Conservation (phyloP, 2,888 invertebrate species). For the Lasiommata megera region DNA sequence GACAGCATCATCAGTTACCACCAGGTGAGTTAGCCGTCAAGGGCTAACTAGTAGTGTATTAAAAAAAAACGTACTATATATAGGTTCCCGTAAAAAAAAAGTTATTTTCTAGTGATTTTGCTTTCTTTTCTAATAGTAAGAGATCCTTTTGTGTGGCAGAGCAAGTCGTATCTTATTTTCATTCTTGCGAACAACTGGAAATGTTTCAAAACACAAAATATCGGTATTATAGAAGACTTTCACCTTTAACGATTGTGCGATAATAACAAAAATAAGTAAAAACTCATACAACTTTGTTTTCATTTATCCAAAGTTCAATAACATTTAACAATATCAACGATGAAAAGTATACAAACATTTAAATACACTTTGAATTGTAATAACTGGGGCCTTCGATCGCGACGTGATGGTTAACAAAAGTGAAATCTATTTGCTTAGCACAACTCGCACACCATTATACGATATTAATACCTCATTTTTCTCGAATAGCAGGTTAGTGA, state of each 20-base stretch:
- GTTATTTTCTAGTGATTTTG: too few species aligned
- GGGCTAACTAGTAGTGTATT: too few species aligned
- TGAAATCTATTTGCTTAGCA: conserved; percentile 23
- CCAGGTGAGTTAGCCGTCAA: too few species aligned
- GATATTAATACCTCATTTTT: neutral
- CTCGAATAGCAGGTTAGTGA: neutral
- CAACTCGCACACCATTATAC: conserved; percentile 2
- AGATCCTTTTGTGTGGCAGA: too few species aligned
- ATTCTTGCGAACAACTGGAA: too few species aligned
- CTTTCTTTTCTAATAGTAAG: too few species aligned
- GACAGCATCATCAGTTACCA: too few species aligned
- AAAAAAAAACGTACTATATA: too few species aligned
- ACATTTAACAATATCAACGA: conserved; percentile 11
- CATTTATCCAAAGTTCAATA: conserved; percentile 13
- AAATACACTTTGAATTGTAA: conserved; percentile 3
- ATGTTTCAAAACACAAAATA: too few species aligned
- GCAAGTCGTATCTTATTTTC: too few species aligned
- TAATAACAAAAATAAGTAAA: neutral
- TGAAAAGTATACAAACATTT: conserved; percentile 3
- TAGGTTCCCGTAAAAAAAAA: too few species aligned
- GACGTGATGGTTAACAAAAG: conserved; percentile 16
- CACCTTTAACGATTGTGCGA: neutral
- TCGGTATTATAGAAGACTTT: neutral
- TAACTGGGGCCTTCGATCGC: conserved; percentile 1
- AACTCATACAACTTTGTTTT: neutral